A percentile compares a stretch with the other conserved stretches of the same genome.
Evolutionary conservation across 2,888 invertebrate species (phyloP).

Genomic region (Merodon equestris): DNA sequence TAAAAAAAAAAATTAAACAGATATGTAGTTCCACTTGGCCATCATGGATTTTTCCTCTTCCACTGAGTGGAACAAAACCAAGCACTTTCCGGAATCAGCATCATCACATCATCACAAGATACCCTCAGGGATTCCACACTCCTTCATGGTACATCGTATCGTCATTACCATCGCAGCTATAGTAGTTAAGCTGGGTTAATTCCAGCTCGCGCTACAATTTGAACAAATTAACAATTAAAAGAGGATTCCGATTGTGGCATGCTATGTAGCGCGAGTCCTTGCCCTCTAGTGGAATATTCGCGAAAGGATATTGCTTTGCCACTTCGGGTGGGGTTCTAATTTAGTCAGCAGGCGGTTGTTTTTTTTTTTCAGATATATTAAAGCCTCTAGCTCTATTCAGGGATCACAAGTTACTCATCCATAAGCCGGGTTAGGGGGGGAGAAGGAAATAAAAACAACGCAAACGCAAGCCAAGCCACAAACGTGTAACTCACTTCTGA

Average conservation of each 20-base stretch:
- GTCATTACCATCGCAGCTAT: constrained; percentile 38
- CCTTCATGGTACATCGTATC: constrained; percentile 1
- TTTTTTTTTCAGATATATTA: too few species aligned
- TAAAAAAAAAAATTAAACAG: constrained; percentile 23
- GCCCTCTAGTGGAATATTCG: constrained; percentile 36
- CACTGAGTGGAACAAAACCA: constrained; percentile 6
- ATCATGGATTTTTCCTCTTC: constrained; percentile 37
- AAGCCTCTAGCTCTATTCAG: too few species aligned
- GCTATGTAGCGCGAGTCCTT: constrained; percentile 7
- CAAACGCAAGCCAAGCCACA: constrained; percentile 18
- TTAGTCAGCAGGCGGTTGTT: constrained; percentile 49
- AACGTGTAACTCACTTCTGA: constrained; percentile 85
- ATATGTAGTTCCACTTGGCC: constrained; percentile 25
- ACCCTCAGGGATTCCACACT: constrained; percentile 12
- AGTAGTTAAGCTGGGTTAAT: constrained; percentile 59
- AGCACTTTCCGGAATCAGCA: constrained; percentile 17
- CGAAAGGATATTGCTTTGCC: constrained; percentile 37
- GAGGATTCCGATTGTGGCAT: constrained; percentile 40
- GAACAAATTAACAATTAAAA: constrained; percentile 68
- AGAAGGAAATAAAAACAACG: constrained; percentile 12
- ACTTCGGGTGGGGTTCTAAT: constrained; percentile 59
- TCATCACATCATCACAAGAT: constrained; percentile 24
- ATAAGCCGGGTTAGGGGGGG: constrained; percentile 33
- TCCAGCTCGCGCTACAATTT: constrained; percentile 61
- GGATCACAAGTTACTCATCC: constrained; percentile 12